Percentiles rank a stretch among this genome's conserved stretches.
Conservation (phyloP, 2,888 invertebrate species). For the Neoascia interrupta region DNA sequence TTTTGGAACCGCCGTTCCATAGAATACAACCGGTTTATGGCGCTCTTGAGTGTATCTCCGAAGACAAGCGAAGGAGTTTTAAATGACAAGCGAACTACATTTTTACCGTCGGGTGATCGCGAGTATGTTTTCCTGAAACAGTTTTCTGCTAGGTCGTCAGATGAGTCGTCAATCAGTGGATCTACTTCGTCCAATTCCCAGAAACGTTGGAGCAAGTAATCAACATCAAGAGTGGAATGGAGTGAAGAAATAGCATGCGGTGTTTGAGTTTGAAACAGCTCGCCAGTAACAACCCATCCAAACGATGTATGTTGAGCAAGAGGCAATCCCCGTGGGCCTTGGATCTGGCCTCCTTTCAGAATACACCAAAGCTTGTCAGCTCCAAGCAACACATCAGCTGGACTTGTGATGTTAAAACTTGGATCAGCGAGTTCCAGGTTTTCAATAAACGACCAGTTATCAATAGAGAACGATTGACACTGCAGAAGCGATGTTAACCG, state of each 20-base stretch:
- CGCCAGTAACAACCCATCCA: slow-evolving; percentile 51
- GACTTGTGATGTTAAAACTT: slow-evolving; percentile 39
- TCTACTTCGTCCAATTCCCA: slow-evolving; percentile 41
- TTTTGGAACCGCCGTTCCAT: slow-evolving; percentile 39
- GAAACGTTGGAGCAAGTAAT: slow-evolving; percentile 24
- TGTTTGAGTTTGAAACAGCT: not conserved
- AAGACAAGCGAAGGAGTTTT: slow-evolving; percentile 14
- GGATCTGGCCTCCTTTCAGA: slow-evolving; percentile 30
- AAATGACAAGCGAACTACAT: slow-evolving; percentile 50
- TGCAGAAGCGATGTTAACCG: too few species aligned
- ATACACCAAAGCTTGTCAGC: slow-evolving; percentile 51
- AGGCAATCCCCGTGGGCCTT: not conserved
- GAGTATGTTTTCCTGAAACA: too few species aligned
- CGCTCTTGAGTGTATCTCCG: slow-evolving; percentile 10
- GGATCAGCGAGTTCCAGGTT: slow-evolving; percentile 42
- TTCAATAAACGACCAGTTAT: not conserved
- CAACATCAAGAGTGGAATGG: slow-evolving; percentile 23
- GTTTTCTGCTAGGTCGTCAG: too few species aligned
- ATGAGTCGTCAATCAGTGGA: slow-evolving; percentile 21
- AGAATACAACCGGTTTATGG: slow-evolving; percentile 29
- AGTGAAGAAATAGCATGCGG: not conserved
- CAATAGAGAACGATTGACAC: not conserved
- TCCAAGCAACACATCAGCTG: slow-evolving; percentile 51
- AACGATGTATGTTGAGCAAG: slow-evolving; percentile 44
- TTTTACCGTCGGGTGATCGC: slow-evolving; percentile 34